These are phyloP conservation scores for Scortum barcoo DNA, from an alignment of 2,113 vertebrate genomes.

Conservation along the genomic window DNA sequence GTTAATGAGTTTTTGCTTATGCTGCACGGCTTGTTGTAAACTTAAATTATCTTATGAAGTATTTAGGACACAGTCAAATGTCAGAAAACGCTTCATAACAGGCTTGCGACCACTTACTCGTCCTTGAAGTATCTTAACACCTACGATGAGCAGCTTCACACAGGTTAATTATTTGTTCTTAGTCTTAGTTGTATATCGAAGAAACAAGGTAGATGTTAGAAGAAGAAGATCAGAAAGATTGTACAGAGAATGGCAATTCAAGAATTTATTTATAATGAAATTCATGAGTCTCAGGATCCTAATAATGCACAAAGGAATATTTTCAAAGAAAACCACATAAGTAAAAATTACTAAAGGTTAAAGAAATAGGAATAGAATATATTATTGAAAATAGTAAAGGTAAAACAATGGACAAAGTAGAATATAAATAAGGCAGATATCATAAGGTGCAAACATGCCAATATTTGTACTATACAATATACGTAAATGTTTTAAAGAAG, in stretches of 20 bases:
- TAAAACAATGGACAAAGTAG: too few species aligned
- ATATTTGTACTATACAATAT: not conserved
- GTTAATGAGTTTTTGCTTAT: not conserved
- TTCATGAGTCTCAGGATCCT: too few species aligned
- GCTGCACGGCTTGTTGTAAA: not conserved
- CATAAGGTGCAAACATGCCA: not conserved
- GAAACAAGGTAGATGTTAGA: not conserved
- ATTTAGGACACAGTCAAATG: not conserved
- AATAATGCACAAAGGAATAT: too few species aligned
- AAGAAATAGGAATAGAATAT: too few species aligned
- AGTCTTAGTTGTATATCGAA: not conserved
- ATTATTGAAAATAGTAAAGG: too few species aligned
- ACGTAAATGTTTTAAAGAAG: too few species aligned
- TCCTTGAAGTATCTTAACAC: not conserved
- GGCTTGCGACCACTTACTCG: not conserved
- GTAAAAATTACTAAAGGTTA: too few species aligned
- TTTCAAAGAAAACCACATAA: too few species aligned
- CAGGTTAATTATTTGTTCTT: not conserved
- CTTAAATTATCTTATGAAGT: not conserved
- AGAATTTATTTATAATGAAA: too few species aligned
- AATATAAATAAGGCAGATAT: too few species aligned
- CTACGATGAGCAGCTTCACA: not conserved
- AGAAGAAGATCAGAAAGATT: not conserved
- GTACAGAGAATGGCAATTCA: not conserved
- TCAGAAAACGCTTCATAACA: not conserved